phyloP scores from a whole-genome alignment of 2,888 invertebrate species.

The Hypercompe scribonia region DNA sequence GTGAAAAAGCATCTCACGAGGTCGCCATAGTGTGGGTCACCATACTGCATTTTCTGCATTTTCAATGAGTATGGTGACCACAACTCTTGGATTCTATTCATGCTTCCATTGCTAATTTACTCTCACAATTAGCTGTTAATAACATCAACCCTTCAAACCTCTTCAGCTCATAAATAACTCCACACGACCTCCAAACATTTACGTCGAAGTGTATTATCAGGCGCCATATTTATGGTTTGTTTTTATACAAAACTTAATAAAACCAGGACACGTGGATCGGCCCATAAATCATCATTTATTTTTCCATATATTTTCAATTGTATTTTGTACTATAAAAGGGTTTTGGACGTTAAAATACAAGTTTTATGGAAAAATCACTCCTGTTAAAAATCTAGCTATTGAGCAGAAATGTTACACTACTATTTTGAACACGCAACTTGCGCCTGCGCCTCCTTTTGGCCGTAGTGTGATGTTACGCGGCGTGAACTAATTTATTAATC shows the following conservation, averaged over 20 bases:
- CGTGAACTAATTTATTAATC: no score
- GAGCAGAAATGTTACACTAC: no score
- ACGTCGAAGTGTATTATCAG: conserved; percentile 46
- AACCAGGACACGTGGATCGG: conserved; percentile 36
- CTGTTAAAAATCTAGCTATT: no score
- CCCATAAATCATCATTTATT: neutral
- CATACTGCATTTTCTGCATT: no score
- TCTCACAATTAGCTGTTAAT: neutral
- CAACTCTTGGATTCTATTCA: no score
- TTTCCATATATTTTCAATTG: neutral
- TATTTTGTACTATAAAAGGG: neutral
- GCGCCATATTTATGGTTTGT: conserved; percentile 54
- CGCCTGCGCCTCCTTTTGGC: no score
- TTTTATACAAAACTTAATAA: conserved; percentile 47
- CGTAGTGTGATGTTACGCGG: no score
- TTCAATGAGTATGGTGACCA: no score
- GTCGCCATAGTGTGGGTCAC: no score
- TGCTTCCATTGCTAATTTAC: no score
- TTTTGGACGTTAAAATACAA: neutral
- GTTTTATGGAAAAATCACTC: neutral
- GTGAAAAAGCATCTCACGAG: no score
- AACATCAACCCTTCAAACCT: neutral
- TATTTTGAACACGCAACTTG: no score
- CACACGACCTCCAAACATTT: conserved; percentile 34
- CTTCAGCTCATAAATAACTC: conserved; percentile 19